Evolutionary conservation across 2,888 invertebrate genomes (phyloP).

Genomic region (Acheta domesticus): DNA sequence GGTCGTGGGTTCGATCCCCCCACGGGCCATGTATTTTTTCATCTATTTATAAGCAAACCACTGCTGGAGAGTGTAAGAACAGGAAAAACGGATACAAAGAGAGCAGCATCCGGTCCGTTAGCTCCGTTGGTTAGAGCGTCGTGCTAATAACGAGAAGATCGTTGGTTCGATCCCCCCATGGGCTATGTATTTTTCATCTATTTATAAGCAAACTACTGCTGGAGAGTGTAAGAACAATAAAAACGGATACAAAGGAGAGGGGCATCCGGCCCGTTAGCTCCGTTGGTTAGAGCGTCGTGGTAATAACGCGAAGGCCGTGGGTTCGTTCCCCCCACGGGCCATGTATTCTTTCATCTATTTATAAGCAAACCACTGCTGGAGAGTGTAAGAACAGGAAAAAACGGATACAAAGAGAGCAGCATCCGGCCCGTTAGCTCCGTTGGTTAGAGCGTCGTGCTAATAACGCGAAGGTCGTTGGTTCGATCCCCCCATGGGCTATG

Average conservation of each 20-base stretch:
- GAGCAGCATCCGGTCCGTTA: background rate
- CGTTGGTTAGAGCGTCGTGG: background rate
- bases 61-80: no score
- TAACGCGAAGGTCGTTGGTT: slow-evolving; percentile 34
- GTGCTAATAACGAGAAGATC: slow-evolving; percentile 31
- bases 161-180: slow-evolving; percentile 30
- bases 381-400: no score
- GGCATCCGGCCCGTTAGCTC: background rate
- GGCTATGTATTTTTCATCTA: no score
- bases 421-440: background rate
- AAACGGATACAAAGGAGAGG: no score
- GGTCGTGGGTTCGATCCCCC: slow-evolving; percentile 33
- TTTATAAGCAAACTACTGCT: no score
- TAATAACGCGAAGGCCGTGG: slow-evolving; percentile 32
- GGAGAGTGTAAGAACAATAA: no score
- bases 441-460: background rate
- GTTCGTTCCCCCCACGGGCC: slow-evolving; percentile 33
- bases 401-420: no score
- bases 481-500: slow-evolving; percentile 32
- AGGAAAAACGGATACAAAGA: no score
- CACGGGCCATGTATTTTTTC: slow-evolving; percentile 19
- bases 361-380: no score
- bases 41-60: no score
- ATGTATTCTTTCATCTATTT: no score
- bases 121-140: slow-evolving; percentile 28